A percentile compares a stretch with the other conserved stretches of the same genome.
These are phyloP conservation scores for Oceanites oceanicus DNA, from an alignment of 2,113 vertebrate genomes.

Conservation along the genomic window DNA sequence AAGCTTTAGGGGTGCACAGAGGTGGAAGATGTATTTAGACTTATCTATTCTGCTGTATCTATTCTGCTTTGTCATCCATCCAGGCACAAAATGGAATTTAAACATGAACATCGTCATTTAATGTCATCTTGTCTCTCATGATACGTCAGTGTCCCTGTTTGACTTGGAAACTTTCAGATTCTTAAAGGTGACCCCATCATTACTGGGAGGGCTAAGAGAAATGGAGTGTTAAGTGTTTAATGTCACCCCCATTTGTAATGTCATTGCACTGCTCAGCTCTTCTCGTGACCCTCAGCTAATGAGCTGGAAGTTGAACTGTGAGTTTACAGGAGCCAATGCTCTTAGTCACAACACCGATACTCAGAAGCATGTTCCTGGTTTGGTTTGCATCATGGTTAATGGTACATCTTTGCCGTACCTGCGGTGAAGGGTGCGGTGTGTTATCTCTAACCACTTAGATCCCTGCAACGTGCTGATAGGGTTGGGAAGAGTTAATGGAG, in stretches of 20 bases:
- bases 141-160: background rate
- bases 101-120: background rate
- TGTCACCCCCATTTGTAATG: background rate
- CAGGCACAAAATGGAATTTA: background rate
- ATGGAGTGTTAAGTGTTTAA: background rate
- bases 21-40: background rate
- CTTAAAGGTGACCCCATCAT: background rate
- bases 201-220: background rate
- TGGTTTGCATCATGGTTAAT: background rate
- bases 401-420: background rate
- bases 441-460: background rate
- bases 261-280: background rate
- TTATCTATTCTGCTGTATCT: background rate
- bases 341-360: slow-evolving; percentile 14
- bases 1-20: background rate
- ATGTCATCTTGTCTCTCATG: background rate
- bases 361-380: background rate
- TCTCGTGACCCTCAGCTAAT: background rate
- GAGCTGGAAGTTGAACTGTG: background rate
- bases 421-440: background rate
- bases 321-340: background rate
- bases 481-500: background rate
- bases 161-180: background rate
- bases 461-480: background rate
- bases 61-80: background rate